Evolutionary conservation across 2,113 vertebrate genomes (phyloP), one percentile per base, ranked within the genome.

Genomic region (Anolis sagrei): DNA sequence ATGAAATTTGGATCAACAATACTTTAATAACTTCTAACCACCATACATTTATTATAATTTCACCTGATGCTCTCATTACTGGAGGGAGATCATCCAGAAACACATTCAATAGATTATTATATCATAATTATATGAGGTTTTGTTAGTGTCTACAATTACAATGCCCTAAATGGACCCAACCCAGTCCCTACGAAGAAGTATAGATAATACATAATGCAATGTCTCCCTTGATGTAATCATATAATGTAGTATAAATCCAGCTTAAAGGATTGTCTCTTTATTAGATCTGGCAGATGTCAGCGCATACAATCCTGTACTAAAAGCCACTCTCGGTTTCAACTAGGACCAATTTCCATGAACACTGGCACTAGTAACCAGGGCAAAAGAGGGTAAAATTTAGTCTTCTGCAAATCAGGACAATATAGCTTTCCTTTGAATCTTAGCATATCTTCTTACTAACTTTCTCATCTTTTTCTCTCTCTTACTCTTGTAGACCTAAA

Each of bases 281-380:
- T 89, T 92, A 92, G 62, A 92, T 90, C 88, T 90, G 81, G 78
- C 88, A 92, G 73, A 87, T 87, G 85, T 82, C 78, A 84, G 75
- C 86, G 82, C 69, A 93, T 93, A 91, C 64, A 14, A 69, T 73
- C 49, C 29, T 86, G 49, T 79, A 78, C 79, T 36, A 80, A 86
- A 87, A 51, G 79, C 79, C 76, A 9, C 4, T 84, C 64, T 85
- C 80, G 48, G 77, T 86, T 86, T 88, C 75, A 19, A 74, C 66
- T 77, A 39, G n/a, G 85, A 64, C 80, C 58, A 90, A 84, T 83
- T 69, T 76, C 27, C 62, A 79, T 14, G 36, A 36, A 14, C n/a
- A n/a, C 27, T 90, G 21, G 5, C 54, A 77, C 51, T 27, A 44
- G 39, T 44, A 58, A 64, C 27, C n/a, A 76, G 54, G 79, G 25